Conservation (phyloP, 1,140 invertebrate species). For the Nebria ingens region DNA sequence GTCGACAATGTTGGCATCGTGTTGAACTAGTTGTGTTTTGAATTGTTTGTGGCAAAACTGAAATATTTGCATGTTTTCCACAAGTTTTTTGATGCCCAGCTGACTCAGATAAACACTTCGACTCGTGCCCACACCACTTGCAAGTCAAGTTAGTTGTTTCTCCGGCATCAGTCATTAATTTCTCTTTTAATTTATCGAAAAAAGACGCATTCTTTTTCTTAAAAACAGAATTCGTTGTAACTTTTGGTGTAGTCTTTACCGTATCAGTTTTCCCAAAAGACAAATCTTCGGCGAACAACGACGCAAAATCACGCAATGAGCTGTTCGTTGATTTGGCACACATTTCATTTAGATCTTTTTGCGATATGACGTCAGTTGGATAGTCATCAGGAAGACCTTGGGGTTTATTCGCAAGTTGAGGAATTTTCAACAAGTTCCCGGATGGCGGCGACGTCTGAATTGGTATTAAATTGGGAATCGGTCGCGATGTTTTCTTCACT, state of each 20-base stretch:
- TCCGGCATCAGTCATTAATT: conserved; percentile 45
- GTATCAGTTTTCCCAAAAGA: conserved; percentile 25
- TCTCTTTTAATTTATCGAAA: conserved; percentile 71
- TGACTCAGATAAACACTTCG: conserved; percentile 74
- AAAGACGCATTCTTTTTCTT: conserved; percentile 66
- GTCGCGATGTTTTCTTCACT: conserved; percentile 43
- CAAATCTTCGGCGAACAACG: conserved; percentile 37
- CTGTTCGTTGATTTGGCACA: conserved; percentile 35
- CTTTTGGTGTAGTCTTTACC: conserved; percentile 30
- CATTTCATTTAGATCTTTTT: conserved; percentile 37
- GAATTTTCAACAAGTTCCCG: not conserved
- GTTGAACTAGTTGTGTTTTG: conserved; percentile 46
- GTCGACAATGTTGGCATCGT: conserved; percentile 75
- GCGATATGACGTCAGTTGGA: conserved; percentile 23
- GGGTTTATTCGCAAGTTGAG: not conserved
- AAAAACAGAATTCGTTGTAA: conserved; percentile 33
- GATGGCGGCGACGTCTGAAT: conserved; percentile 30
- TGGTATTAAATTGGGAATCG: conserved; percentile 61
- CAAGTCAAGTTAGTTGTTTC: conserved; percentile 49
- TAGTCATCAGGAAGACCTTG: not conserved
- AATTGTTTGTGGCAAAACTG: conserved; percentile 28
- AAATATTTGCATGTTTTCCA: conserved; percentile 35
- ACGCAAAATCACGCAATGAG: conserved; percentile 39
- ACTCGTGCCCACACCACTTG: conserved; percentile 63
- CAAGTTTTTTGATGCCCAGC: conserved; percentile 63